Evolutionary conservation across 2,797 vertebrate genomes (phyloP).

Genomic region (Oreochromis grahami): DNA sequence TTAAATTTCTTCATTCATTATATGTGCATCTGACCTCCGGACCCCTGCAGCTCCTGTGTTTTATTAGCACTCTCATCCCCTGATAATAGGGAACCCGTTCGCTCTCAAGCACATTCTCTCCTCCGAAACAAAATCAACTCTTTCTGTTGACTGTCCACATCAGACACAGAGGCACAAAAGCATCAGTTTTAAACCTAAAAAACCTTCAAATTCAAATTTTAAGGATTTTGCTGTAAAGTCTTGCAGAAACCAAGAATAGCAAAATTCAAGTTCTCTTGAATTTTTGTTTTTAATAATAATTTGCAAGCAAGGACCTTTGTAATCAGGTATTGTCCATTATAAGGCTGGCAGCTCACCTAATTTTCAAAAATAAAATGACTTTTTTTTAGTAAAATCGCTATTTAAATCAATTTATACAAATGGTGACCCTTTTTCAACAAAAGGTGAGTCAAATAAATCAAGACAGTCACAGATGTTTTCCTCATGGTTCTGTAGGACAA

Average conservation of each 20-base stretch:
- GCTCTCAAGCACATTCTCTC: constrained; percentile 29
- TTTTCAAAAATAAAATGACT: not conserved
- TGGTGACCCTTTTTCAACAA: not conserved
- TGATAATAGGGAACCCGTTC: constrained; percentile 84
- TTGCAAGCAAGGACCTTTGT: not conserved
- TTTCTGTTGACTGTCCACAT: not conserved
- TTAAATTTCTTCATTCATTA: constrained; percentile 99
- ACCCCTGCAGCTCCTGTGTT: constrained; percentile 91
- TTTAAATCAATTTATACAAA: not conserved
- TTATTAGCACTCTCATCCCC: constrained; percentile 96
- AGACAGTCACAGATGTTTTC: not conserved
- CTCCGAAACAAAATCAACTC: constrained; percentile 52
- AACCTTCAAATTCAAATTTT: not conserved
- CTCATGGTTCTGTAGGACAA: not conserved
- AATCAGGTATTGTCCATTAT: not conserved
- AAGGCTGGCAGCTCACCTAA: not conserved
- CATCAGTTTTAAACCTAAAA: not conserved
- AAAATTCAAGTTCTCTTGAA: not conserved
- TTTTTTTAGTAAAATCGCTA: not conserved
- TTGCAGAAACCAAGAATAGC: not conserved
- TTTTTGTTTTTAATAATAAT: not conserved
- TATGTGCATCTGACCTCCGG: constrained; percentile 91
- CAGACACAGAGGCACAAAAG: not conserved
- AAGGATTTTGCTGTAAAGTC: not conserved
- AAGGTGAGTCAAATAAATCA: not conserved